Conservation (phyloP, 1,140 invertebrate species). For the Nephila pilipes region DNA sequence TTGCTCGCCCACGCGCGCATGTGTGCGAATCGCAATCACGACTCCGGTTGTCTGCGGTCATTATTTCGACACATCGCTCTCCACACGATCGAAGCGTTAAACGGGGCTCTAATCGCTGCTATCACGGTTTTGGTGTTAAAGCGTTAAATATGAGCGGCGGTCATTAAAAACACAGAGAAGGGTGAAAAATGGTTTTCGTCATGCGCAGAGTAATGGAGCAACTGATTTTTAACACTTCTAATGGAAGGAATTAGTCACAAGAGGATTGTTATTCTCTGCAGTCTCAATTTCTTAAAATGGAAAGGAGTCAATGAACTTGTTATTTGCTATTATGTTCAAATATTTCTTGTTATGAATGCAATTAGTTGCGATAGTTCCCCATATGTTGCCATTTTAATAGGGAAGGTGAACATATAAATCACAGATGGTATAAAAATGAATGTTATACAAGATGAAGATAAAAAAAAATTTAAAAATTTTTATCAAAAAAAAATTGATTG, state of each 20-base stretch:
- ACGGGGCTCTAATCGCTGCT: constrained; percentile 1
- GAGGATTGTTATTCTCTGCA: background rate
- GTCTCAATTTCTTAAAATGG: background rate
- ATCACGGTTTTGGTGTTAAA: constrained; percentile 41
- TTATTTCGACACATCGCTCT: constrained; percentile 24
- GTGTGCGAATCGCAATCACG: background rate
- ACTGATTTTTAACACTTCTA: constrained; percentile 20
- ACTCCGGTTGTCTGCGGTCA: background rate
- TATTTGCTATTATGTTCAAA: background rate
- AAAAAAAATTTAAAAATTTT: background rate
- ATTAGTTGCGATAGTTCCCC: background rate
- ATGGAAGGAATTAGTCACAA: background rate
- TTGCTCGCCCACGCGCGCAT: constrained; percentile 4
- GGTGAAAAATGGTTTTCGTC: constrained; percentile 30
- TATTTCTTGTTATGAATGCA: background rate
- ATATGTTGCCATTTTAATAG: background rate
- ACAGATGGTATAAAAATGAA: background rate
- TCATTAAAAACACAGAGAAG: constrained; percentile 5
- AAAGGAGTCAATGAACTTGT: background rate
- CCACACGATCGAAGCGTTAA: constrained; percentile 16
- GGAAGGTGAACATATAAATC: background rate
- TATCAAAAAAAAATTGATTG: background rate
- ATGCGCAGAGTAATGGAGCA: constrained; percentile 4
- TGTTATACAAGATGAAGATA: no score
- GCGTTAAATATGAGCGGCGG: constrained; percentile 8